Conservation (phyloP, 2,797 vertebrate genomes). For the Aselliscus stoliczkanus region DNA sequence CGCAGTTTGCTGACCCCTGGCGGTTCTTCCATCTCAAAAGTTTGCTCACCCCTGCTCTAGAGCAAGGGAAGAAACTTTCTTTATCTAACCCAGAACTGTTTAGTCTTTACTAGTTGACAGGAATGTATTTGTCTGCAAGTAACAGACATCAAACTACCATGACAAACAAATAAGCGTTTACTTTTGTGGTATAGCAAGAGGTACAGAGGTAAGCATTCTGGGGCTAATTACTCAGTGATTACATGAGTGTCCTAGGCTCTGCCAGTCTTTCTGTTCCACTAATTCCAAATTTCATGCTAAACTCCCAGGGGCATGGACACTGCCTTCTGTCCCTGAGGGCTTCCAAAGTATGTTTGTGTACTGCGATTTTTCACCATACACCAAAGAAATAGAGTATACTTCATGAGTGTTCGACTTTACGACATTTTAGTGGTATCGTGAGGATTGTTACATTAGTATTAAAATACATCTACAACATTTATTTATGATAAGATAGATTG, state of each 20-base stretch:
- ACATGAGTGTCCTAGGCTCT: neutral
- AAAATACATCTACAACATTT: neutral
- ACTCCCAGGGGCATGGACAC: neutral
- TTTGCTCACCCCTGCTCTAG: too few relatives aligned
- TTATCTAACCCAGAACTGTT: neutral
- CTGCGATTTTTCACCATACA: neutral
- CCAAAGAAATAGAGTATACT: neutral
- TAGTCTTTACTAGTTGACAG: neutral
- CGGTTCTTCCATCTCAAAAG: too few relatives aligned
- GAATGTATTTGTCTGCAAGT: neutral
- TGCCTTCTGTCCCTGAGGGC: neutral
- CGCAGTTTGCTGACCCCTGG: too few relatives aligned
- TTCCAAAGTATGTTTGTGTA: neutral
- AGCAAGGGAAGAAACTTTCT: neutral
- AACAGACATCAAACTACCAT: neutral
- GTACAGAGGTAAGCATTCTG: neutral
- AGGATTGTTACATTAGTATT: neutral
- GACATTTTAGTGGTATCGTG: neutral
- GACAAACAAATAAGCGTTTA: neutral
- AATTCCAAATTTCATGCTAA: neutral
- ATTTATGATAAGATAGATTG: neutral
- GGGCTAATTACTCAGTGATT: neutral
- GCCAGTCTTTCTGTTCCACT: neutral
- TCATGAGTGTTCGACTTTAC: neutral
- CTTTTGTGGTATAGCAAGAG: neutral